A percentile compares a stretch with the other conserved stretches of the same genome.
Conservation (phyloP, 2,113 vertebrate genomes). For the Dasyurus viverrinus region DNA sequence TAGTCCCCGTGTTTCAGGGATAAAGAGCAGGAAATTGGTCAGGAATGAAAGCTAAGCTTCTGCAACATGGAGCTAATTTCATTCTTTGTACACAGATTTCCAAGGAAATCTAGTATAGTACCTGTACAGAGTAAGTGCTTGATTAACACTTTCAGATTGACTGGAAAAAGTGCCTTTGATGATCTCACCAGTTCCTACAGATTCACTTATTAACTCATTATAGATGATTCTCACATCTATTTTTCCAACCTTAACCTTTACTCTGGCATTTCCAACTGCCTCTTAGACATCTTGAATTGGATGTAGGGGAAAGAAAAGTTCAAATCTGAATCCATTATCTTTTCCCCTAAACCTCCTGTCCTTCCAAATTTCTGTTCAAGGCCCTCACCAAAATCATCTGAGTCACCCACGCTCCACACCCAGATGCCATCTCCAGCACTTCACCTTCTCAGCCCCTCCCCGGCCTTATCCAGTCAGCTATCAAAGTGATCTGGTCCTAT, state of each 20-base stretch:
- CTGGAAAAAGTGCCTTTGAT: not conserved
- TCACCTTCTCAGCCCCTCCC: not conserved
- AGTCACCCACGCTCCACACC: not conserved
- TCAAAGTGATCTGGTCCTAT: not conserved
- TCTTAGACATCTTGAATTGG: not conserved
- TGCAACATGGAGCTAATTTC: not conserved
- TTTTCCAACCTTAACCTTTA: not conserved
- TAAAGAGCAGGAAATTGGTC: not conserved
- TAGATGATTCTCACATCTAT: not conserved
- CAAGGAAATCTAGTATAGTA: not conserved
- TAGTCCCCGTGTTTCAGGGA: not conserved
- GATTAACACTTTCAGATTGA: not conserved
- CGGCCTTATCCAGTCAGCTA: not conserved
- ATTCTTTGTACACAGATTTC: not conserved
- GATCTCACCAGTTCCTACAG: not conserved
- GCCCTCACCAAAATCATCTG: not conserved
- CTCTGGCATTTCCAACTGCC: not conserved
- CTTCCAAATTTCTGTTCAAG: not conserved
- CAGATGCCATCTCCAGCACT: not conserved
- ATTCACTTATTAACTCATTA: not conserved
- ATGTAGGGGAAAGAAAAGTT: not conserved
- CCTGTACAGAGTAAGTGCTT: not conserved
- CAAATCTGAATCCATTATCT: not conserved
- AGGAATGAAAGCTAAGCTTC: not conserved
- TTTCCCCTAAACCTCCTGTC: not conserved